A percentile compares a stretch with the other conserved stretches of the same genome.
phyloP scores from a whole-genome alignment of 2,888 invertebrate species.

The Nematopogon swammerdamellus region DNA sequence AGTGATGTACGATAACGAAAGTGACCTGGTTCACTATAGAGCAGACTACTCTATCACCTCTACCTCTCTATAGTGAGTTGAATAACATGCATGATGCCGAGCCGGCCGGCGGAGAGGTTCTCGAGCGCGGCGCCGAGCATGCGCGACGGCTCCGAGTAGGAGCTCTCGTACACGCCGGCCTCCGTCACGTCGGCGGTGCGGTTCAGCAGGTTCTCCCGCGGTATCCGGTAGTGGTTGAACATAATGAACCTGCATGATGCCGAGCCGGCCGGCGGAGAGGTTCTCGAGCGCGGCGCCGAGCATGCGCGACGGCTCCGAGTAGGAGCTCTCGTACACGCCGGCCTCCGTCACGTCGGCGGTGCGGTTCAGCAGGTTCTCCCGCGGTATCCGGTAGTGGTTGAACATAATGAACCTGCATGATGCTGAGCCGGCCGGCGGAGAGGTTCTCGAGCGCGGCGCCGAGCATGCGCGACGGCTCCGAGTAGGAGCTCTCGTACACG shows the following conservation, averaged over 20 bases:
- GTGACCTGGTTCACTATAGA: no score
- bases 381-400: slow-evolving; percentile 82
- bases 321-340: slow-evolving; percentile 86
- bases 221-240: slow-evolving; percentile 87
- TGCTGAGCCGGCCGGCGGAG: no score
- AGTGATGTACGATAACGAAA: no score
- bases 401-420: slow-evolving; percentile 74
- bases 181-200: slow-evolving; percentile 85
- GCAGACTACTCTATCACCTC: no score
- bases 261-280: slow-evolving; percentile 80
- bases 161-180: slow-evolving; percentile 84
- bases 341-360: slow-evolving; percentile 87
- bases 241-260: slow-evolving; percentile 70
- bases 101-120: no score
- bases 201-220: slow-evolving; percentile 80
- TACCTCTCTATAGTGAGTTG: no score
- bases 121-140: no score
- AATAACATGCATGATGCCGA: no score
- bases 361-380: slow-evolving; percentile 79
- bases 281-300: slow-evolving; percentile 84
- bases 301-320: slow-evolving; percentile 82
- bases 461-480: slow-evolving; percentile 87
- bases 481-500: slow-evolving; percentile 82
- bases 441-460: no score
- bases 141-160: slow-evolving; percentile 86